Evolutionary conservation across 2,888 invertebrate species (phyloP), one percentile per base, ranked within the genome.

Genomic region (Drosophila infuscata): DNA sequence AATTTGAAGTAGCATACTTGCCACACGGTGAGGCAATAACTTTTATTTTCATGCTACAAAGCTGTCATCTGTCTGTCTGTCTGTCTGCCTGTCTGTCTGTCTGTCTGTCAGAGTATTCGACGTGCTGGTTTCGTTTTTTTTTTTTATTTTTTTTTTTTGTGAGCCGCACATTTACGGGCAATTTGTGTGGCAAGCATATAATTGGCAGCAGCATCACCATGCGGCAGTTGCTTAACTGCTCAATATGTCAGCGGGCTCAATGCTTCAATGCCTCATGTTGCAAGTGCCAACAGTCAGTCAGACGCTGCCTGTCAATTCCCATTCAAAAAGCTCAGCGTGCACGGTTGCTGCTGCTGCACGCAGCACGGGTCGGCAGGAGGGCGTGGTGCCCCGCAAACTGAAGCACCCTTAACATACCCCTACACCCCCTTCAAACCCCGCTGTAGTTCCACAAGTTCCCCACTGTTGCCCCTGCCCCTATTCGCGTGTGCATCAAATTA

Each of bases 401-500:
- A 12, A 25, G 33, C 6, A 30, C 15, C 30, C 32, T 46, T 56
- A 12, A 17, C 51, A 30, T 59, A 29, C 33, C 48, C 35, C 12
- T 9, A 3, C 9, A 11, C 1, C 3, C 49, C 17, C 6, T 17
- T 3, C 20, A 0, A 0, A 41, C 8, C 20, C 36, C 12, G 7
- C 9, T 25, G 25, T 25, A 2, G 25, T 25, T 3, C 8, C 9
- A 20, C 41, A 36, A n/a, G n/a, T n/a, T n/a, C n/a, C 9, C 25
- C 11, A 20, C 12, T 32, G 17, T 7, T 25, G 60, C 63, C 72
- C 64, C 70, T 56, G 52, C 32, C 11, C 30, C 12, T 5, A 46
- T 48, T 77, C 60, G 79, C 88, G 74, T 83, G 88, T 81, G 83
- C 83, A 82, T 88, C 81, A 89, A 85, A 86, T 86, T 88, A 89